A percentile compares a stretch with the other conserved stretches of the same genome.
phyloP scores from a whole-genome alignment of 2,797 vertebrate genomes.

The Brachyrhaphis roseni region DNA sequence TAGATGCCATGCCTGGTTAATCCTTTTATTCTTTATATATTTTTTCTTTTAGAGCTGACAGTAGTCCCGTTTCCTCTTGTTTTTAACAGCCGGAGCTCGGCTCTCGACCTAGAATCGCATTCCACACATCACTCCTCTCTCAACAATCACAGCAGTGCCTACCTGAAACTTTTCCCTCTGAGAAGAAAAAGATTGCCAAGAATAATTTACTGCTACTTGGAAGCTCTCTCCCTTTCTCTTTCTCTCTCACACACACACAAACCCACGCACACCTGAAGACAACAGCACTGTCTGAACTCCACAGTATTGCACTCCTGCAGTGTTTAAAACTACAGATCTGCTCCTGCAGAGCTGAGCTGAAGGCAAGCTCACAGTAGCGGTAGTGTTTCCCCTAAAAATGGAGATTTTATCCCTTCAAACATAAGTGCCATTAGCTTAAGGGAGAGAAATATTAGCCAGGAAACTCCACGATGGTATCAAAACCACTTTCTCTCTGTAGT shows the following conservation, averaged over 20 bases:
- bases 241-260: slow-evolving; percentile 15
- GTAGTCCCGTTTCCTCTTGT: slow-evolving; percentile 58
- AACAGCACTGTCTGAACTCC: slow-evolving; percentile 53
- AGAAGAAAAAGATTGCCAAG: slow-evolving; percentile 65
- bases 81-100: slow-evolving; percentile 54
- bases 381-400: slow-evolving; percentile 64
- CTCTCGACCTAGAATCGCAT: slow-evolving; percentile 71
- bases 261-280: slow-evolving; percentile 53
- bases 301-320: slow-evolving; percentile 63
- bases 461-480: slow-evolving; percentile 77
- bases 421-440: slow-evolving; percentile 87
- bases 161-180: slow-evolving; percentile 72
- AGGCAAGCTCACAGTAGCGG: slow-evolving; percentile 48
- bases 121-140: slow-evolving; percentile 79
- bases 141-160: slow-evolving; percentile 85
- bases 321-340: slow-evolving; percentile 61
- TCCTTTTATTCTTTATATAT: not conserved
- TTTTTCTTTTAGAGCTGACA: slow-evolving; percentile 36
- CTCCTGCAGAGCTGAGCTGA: slow-evolving; percentile 36
- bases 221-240: slow-evolving; percentile 35
- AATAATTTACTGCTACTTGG: slow-evolving; percentile 55
- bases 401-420: slow-evolving; percentile 78
- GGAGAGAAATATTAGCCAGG: slow-evolving; percentile 74
- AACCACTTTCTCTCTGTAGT: slow-evolving; percentile 82
- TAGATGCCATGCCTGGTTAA: slow-evolving; percentile 72